Percentiles rank a stretch among this genome's conserved stretches.
These are phyloP conservation scores for Pagetopsis macropterus DNA, from an alignment of 2,797 vertebrate genomes.

Conservation along the genomic window DNA sequence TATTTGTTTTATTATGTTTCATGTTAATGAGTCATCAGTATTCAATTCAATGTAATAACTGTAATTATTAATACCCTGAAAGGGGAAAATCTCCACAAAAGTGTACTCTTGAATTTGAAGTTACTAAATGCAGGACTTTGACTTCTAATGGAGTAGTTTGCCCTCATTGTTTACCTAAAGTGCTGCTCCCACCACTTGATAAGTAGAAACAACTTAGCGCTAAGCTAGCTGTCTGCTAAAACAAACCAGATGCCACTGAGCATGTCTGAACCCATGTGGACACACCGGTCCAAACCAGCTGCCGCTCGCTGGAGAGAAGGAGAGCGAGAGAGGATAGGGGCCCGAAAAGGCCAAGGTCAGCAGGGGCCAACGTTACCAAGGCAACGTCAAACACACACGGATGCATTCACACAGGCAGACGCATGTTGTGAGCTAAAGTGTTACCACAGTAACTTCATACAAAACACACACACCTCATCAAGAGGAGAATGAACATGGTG, in stretches of 20 bases:
- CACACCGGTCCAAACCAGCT: slow-evolving; percentile 59
- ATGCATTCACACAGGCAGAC: slow-evolving; percentile 42
- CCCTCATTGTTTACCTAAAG: slow-evolving; percentile 4
- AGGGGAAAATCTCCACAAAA: neutral
- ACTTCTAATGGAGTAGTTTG: neutral
- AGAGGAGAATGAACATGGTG: neutral
- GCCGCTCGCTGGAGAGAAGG: slow-evolving; percentile 24
- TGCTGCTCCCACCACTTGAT: neutral
- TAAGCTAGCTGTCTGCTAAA: slow-evolving; percentile 53
- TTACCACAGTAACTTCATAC: slow-evolving; percentile 7
- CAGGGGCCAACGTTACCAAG: slow-evolving; percentile 44
- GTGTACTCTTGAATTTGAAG: neutral
- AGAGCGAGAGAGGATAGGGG: slow-evolving; percentile 50
- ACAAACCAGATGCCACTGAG: slow-evolving; percentile 46
- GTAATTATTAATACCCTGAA: neutral
- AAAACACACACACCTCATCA: slow-evolving; percentile 22
- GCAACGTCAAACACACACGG: slow-evolving; percentile 53
- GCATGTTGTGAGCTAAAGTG: slow-evolving; percentile 2
- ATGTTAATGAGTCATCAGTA: neutral
- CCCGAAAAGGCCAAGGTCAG: slow-evolving; percentile 64
- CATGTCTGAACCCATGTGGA: slow-evolving; percentile 67
- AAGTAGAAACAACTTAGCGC: slow-evolving; percentile 34
- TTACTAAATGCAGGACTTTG: neutral
- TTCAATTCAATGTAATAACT: neutral
- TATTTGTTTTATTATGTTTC: neutral